These are phyloP conservation scores for Galemys pyrenaicus DNA, from an alignment of 2,113 vertebrate genomes.

Conservation along the genomic window DNA sequence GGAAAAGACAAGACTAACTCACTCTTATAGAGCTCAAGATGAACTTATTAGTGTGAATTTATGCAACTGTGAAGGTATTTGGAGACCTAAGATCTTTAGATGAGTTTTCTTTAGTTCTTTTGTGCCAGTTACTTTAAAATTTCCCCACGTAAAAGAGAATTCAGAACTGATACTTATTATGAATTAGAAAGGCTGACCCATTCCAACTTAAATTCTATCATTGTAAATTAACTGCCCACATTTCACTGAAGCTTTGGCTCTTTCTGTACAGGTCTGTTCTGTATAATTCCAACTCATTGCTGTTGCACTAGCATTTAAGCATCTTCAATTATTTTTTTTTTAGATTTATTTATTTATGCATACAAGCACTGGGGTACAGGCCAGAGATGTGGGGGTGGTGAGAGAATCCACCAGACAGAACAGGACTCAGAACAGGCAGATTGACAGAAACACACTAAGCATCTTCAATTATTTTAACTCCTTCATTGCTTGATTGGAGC, in stretches of 20 bases:
- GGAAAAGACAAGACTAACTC: neutral
- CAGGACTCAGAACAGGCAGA: no score
- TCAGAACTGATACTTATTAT: conserved; percentile 49
- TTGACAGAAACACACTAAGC: no score
- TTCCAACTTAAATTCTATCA: conserved; percentile 53
- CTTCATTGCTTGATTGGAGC: conserved; percentile 12
- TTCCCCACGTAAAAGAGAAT: neutral
- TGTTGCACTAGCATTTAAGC: neutral
- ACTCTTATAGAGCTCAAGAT: no score
- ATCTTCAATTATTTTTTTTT: conserved; percentile 53
- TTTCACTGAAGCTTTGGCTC: conserved; percentile 32
- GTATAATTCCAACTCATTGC: conserved; percentile 43
- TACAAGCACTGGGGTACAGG: no score
- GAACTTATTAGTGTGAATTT: neutral
- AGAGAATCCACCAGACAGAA: no score
- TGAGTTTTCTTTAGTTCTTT: conserved; percentile 3
- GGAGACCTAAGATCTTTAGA: neutral
- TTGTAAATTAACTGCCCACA: conserved; percentile 46
- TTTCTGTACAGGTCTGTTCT: conserved; percentile 42
- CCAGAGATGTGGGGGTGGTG: no score
- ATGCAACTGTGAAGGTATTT: conserved; percentile 16
- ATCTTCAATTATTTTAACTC: conserved; percentile 58
- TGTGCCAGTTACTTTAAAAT: neutral
- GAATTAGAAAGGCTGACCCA: conserved; percentile 24
- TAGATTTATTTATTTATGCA: no score